These are phyloP conservation scores for Tetragonula clypearis DNA, from an alignment of 1,140 invertebrate genomes.

Conservation along the genomic window DNA sequence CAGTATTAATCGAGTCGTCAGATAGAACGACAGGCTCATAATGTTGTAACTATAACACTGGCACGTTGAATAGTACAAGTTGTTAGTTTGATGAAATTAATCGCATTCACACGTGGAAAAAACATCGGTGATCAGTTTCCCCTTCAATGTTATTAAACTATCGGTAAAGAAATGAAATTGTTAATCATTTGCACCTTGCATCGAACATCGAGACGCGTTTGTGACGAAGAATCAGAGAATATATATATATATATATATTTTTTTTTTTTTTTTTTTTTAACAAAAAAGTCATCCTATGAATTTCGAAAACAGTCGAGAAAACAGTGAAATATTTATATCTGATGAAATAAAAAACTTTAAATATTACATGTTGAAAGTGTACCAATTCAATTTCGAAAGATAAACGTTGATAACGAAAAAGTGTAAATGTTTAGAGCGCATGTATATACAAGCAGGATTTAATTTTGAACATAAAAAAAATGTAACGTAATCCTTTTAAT, in stretches of 20 bases:
- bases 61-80: background rate
- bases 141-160: background rate
- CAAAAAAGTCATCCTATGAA: background rate
- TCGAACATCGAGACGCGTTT: background rate
- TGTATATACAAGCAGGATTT: background rate
- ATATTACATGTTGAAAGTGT: conserved; percentile 4
- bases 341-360: too few species aligned
- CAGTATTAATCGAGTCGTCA: conserved; percentile 52
- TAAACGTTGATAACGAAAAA: background rate
- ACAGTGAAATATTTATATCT: background rate
- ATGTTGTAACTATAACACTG: conserved; percentile 24
- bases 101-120: background rate
- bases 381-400: background rate
- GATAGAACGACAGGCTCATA: conserved; percentile 28
- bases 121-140: background rate
- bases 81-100: background rate
- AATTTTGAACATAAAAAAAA: background rate
- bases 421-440: background rate
- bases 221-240: too few species aligned
- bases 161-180: conserved; percentile 18
- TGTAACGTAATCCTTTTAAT: background rate
- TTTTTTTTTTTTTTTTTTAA: background rate
- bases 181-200: background rate
- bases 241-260: too few species aligned
- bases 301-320: background rate